These are phyloP conservation scores for Microcebus tavaratra DNA, from an alignment of 2,113 vertebrate genomes.

Conservation along the genomic window DNA sequence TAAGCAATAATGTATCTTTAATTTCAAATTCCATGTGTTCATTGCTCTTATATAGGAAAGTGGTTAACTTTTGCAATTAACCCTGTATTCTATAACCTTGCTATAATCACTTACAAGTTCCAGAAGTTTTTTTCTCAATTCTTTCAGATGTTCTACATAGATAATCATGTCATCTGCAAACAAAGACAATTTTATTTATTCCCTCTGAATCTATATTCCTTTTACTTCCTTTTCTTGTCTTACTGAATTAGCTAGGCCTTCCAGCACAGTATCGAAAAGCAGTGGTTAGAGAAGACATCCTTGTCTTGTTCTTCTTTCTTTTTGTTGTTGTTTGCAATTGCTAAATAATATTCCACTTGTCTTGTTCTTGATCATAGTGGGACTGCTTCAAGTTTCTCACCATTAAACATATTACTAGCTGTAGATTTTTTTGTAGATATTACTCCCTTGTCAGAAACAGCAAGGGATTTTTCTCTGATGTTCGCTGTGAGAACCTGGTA, in stretches of 20 bases:
- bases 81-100: neutral
- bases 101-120: neutral
- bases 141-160: neutral
- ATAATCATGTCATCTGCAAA: neutral
- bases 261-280: neutral
- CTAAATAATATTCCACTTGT: too few species aligned
- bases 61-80: neutral
- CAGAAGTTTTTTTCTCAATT: neutral
- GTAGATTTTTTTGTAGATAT: neutral
- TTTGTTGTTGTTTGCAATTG: too few species aligned
- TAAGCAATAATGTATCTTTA: neutral
- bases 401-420: neutral
- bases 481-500: too few species aligned
- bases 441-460: neutral
- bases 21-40: neutral
- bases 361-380: neutral
- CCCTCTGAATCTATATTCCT: neutral
- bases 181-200: neutral
- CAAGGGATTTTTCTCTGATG: neutral
- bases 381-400: neutral
- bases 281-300: neutral
- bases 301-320: neutral
- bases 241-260: neutral
- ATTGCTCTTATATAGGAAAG: neutral
- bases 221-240: neutral